These are phyloP conservation scores for Xestia sexstrigata DNA, from an alignment of 2,888 invertebrate species.

Conservation along the genomic window DNA sequence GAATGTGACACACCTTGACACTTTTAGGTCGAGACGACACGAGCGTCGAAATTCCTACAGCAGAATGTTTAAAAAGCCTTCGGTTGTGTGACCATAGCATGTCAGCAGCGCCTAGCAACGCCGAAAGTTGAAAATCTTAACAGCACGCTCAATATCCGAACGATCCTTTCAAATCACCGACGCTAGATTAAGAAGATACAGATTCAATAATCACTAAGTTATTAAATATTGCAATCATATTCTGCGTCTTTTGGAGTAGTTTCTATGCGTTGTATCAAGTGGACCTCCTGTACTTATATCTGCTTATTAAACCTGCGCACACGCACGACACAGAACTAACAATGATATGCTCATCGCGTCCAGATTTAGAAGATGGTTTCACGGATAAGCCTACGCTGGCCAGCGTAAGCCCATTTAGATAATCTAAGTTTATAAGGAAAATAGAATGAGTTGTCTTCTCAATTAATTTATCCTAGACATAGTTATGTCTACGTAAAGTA, in stretches of 20 bases:
- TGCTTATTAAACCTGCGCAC: constrained; percentile 53
- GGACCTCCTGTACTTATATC: constrained; percentile 30
- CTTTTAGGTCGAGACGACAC: too few relatives aligned
- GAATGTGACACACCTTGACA: background rate
- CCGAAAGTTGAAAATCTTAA: background rate
- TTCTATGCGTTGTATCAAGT: constrained; percentile 25
- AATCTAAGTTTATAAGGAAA: constrained; percentile 50
- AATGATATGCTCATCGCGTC: constrained; percentile 61
- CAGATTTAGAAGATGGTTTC: constrained; percentile 61
- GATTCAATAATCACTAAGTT: background rate
- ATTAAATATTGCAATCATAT: background rate
- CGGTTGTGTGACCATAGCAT: background rate
- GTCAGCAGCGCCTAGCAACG: background rate
- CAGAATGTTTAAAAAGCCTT: background rate
- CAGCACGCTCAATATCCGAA: background rate
- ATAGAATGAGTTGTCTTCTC: constrained; percentile 35
- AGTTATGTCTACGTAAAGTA: constrained; percentile 11
- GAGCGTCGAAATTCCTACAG: background rate
- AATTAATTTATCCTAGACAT: constrained; percentile 43
- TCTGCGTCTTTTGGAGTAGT: background rate
- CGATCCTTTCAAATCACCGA: background rate
- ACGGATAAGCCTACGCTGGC: constrained; percentile 59
- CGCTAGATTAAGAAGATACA: background rate
- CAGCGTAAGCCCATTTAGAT: constrained; percentile 49
- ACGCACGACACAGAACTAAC: constrained; percentile 66